Evolutionary conservation across 1,140 invertebrate genomes (phyloP).

Genomic region (Drosophila willistoni): DNA sequence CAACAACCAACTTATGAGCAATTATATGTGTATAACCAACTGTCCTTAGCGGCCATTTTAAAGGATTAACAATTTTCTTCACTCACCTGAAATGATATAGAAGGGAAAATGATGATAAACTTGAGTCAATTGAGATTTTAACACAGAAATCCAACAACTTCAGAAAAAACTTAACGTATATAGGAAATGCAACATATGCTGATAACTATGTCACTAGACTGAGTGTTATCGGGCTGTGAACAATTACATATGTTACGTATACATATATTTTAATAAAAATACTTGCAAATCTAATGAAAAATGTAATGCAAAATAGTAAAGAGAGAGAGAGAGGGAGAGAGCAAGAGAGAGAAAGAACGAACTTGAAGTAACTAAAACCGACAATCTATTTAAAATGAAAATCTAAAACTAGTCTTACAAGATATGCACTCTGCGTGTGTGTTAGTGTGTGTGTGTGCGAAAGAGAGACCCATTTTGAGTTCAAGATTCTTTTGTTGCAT

Average conservation of each 20-base stretch:
- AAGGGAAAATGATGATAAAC: background rate
- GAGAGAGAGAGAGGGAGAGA: background rate
- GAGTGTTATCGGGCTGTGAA: background rate
- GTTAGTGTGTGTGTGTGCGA: slow-evolving; percentile 36
- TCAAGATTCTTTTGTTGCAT: slow-evolving; percentile 61
- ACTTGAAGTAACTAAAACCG: slow-evolving; percentile 22
- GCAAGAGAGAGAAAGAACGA: background rate
- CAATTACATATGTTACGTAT: slow-evolving; percentile 5
- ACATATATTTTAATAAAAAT: slow-evolving; percentile 9
- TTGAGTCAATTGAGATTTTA: no score
- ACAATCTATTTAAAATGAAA: slow-evolving; percentile 46
- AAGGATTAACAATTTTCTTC: background rate
- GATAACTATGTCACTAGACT: slow-evolving; percentile 4
- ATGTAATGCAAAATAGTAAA: slow-evolving; percentile 31
- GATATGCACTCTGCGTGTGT: slow-evolving; percentile 35
- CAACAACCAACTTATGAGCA: no score
- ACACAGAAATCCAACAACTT: no score
- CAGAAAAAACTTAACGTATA: background rate
- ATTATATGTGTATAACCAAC: no score
- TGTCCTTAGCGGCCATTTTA: background rate
- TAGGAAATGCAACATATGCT: background rate
- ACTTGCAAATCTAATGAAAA: slow-evolving; percentile 17
- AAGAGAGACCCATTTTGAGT: slow-evolving; percentile 57
- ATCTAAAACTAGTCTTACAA: slow-evolving; percentile 58
- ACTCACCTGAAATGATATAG: slow-evolving; percentile 2